Evolutionary conservation across 2,113 vertebrate species (phyloP).

Genomic region (Siniperca chuatsi): DNA sequence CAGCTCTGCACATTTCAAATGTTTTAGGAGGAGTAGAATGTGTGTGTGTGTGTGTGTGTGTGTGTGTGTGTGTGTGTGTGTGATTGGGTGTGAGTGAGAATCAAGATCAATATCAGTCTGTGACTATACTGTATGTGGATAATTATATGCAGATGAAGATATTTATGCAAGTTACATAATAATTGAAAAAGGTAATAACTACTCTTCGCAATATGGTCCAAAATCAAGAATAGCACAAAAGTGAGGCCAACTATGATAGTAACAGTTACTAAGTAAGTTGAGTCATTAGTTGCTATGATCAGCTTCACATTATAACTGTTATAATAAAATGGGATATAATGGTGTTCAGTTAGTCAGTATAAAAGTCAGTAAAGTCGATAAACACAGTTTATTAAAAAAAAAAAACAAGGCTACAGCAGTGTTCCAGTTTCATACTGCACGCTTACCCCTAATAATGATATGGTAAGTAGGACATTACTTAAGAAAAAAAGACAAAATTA

Average conservation of each 20-base stretch:
- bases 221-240: not conserved
- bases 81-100: not conserved
- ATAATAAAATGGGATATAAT: no score
- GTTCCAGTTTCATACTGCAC: no score
- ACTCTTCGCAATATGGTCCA: not conserved
- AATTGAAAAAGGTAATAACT: not conserved
- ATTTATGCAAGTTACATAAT: not conserved
- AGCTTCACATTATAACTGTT: not conserved
- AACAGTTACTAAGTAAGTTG: not conserved
- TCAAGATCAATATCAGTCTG: not conserved
- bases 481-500: not conserved
- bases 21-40: not conserved
- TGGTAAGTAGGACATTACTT: not conserved
- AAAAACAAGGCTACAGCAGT: not conserved
- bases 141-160: not conserved
- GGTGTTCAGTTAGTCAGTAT: no score
- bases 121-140: not conserved
- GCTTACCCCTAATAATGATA: not conserved
- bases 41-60: conserved; percentile 8
- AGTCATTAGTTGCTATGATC: not conserved
- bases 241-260: not conserved
- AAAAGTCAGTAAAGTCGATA: not conserved
- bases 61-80: not conserved
- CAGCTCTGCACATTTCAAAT: conserved; percentile 33
- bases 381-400: not conserved